Evolutionary conservation across 2,888 invertebrate species (phyloP).

Genomic region (Callyntrura guangdongensis): DNA sequence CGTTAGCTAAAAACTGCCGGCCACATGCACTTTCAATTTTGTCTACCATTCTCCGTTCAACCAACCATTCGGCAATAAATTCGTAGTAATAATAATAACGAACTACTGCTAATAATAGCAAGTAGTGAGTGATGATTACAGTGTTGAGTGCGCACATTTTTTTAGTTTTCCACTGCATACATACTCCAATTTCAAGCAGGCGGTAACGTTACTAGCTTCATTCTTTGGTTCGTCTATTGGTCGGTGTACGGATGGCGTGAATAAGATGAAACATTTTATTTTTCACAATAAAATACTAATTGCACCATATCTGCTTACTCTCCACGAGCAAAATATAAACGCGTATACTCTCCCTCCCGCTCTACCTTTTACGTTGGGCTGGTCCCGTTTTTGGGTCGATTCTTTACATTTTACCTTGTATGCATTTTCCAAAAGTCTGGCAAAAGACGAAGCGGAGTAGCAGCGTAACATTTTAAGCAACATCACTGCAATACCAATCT

Average conservation of each 20-base stretch:
- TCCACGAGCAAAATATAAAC: neutral
- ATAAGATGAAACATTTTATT: slow-evolving; percentile 7
- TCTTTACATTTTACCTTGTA: neutral
- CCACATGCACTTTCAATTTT: slow-evolving; percentile 35
- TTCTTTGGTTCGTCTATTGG: slow-evolving; percentile 1
- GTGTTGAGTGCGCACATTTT: slow-evolving; percentile 45
- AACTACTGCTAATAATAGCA: neutral
- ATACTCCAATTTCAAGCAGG: neutral
- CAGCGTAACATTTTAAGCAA: neutral
- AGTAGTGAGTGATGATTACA: slow-evolving; percentile 47
- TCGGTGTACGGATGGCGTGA: neutral
- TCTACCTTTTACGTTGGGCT: neutral
- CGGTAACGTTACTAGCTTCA: too few relatives aligned
- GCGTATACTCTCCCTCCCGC: neutral
- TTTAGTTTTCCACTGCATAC: neutral
- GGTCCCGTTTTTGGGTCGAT: neutral
- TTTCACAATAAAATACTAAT: slow-evolving; percentile 46
- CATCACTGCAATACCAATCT: slow-evolving; percentile 31
- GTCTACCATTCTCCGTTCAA: neutral
- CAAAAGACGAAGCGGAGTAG: neutral
- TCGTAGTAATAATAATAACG: slow-evolving; percentile 27
- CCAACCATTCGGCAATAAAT: neutral
- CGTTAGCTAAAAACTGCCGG: neutral
- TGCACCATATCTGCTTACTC: slow-evolving; percentile 20
- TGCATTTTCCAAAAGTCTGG: neutral